These are phyloP conservation scores for Rhinoderma darwinii DNA, from an alignment of 2,113 vertebrate species.

Conservation along the genomic window DNA sequence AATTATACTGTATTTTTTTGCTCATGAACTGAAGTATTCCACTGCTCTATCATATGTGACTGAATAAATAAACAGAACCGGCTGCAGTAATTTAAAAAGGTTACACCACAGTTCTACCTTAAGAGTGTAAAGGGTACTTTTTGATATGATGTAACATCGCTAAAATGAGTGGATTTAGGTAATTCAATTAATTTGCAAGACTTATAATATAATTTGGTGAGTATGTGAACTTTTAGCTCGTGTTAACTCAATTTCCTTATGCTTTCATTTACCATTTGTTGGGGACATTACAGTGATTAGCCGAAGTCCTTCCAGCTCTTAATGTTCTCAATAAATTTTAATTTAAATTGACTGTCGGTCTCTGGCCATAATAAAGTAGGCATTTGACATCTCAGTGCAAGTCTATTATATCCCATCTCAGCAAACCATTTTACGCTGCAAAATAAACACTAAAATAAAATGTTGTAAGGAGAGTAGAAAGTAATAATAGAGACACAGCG, in stretches of 20 bases:
- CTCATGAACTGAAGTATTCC: not conserved
- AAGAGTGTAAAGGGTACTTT: constrained; percentile 63
- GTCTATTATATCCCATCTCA: constrained; percentile 66
- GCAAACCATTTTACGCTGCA: constrained; percentile 54
- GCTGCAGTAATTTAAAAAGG: constrained; percentile 28
- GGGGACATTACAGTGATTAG: constrained; percentile 82
- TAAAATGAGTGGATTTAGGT: constrained; percentile 75
- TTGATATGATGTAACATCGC: constrained; percentile 67
- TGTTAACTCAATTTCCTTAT: constrained; percentile 84
- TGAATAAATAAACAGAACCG: constrained; percentile 17
- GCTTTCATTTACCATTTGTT: constrained; percentile 85
- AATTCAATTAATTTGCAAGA: constrained; percentile 80
- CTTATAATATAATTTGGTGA: constrained; percentile 79
- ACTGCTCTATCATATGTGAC: not conserved
- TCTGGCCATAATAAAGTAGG: constrained; percentile 77
- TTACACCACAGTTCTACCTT: constrained; percentile 40
- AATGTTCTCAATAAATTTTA: constrained; percentile 82
- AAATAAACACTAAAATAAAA: constrained; percentile 62
- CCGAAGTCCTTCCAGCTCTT: constrained; percentile 79
- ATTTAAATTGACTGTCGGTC: constrained; percentile 83
- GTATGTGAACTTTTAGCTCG: constrained; percentile 83
- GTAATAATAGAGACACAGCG: constrained; percentile 2
- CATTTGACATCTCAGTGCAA: constrained; percentile 74
- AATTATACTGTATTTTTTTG: not conserved
- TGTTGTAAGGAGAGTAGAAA: constrained; percentile 25